Percentiles rank a stretch among this genome's conserved stretches.
These are phyloP conservation scores for Apantesis nais DNA, from an alignment of 2,888 invertebrate genomes.

Conservation along the genomic window DNA sequence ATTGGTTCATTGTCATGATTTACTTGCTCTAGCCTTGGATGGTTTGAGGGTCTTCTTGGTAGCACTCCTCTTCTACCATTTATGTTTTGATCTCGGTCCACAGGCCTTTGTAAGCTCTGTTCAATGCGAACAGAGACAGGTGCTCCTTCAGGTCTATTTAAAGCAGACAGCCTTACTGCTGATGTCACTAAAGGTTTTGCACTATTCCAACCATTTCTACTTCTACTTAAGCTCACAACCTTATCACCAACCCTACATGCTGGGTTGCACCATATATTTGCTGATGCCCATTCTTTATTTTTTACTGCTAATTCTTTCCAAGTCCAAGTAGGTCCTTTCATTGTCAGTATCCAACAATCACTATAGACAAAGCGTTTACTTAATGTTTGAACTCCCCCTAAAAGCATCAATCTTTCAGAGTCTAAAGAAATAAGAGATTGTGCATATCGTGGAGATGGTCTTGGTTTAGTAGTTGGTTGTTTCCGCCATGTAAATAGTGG, in stretches of 20 bases:
- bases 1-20: slow-evolving; percentile 67
- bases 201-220: slow-evolving; percentile 83
- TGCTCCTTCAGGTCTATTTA: slow-evolving; percentile 73
- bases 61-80: slow-evolving; percentile 89
- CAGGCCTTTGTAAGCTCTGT: slow-evolving; percentile 78
- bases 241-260: slow-evolving; percentile 92
- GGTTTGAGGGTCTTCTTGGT: slow-evolving; percentile 66
- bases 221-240: slow-evolving; percentile 90
- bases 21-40: slow-evolving; percentile 55
- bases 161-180: slow-evolving; percentile 78
- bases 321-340: slow-evolving; percentile 90
- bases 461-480: slow-evolving; percentile 88
- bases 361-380: slow-evolving; percentile 91
- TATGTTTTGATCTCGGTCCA: slow-evolving; percentile 90
- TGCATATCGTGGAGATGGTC: slow-evolving; percentile 94
- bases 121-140: slow-evolving; percentile 80
- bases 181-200: slow-evolving; percentile 84
- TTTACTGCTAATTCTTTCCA: slow-evolving; percentile 91
- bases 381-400: slow-evolving; percentile 95
- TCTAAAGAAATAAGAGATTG: slow-evolving; percentile 95
- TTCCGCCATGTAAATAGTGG: slow-evolving; percentile 91
- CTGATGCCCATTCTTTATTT: slow-evolving; percentile 92
- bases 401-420: slow-evolving; percentile 90
- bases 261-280: slow-evolving; percentile 97
- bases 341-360: slow-evolving; percentile 95